Evolutionary conservation across 1,140 invertebrate species (phyloP).

Genomic region (Drosophila dunni): DNA sequence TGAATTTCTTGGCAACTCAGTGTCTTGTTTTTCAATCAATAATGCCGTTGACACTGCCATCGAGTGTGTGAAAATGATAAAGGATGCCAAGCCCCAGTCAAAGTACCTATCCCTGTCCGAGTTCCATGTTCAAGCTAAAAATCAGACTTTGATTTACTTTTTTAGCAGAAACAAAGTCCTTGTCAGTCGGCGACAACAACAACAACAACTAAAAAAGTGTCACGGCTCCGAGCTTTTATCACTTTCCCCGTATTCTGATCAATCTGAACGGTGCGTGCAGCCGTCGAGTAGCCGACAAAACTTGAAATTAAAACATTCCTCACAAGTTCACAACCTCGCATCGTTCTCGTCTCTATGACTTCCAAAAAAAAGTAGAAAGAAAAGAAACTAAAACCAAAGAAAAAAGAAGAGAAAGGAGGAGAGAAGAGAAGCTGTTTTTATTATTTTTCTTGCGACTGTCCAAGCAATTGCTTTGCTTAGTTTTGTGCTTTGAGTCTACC

Average conservation of each 20-base stretch:
- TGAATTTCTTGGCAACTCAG: not conserved
- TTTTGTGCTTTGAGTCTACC: not conserved
- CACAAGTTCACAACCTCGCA: conserved; percentile 30
- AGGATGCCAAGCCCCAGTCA: conserved; percentile 24
- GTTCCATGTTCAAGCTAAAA: conserved; percentile 7
- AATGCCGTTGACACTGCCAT: conserved; percentile 52
- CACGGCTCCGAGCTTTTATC: conserved; percentile 42
- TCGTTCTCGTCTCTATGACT: conserved; percentile 17
- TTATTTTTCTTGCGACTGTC: conserved; percentile 1
- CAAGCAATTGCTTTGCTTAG: conserved; percentile 17
- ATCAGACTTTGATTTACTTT: conserved; percentile 34
- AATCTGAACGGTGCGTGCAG: conserved; percentile 44
- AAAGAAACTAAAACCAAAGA: not conserved
- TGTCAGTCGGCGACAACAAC: not conserved
- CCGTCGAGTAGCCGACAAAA: conserved; percentile 22
- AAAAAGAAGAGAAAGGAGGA: not conserved
- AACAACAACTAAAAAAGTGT: conserved; percentile 20
- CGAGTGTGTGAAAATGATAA: conserved; percentile 72
- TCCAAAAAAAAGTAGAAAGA: not conserved
- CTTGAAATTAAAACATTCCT: conserved; percentile 78
- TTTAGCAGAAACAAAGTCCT: conserved; percentile 45
- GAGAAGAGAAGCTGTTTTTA: not conserved
- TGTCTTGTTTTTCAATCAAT: conserved; percentile 63
- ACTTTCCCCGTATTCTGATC: conserved; percentile 30
- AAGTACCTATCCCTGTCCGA: no score